Evolutionary conservation across 2,888 invertebrate species (phyloP).

Genomic region (Cheilosia pagana): DNA sequence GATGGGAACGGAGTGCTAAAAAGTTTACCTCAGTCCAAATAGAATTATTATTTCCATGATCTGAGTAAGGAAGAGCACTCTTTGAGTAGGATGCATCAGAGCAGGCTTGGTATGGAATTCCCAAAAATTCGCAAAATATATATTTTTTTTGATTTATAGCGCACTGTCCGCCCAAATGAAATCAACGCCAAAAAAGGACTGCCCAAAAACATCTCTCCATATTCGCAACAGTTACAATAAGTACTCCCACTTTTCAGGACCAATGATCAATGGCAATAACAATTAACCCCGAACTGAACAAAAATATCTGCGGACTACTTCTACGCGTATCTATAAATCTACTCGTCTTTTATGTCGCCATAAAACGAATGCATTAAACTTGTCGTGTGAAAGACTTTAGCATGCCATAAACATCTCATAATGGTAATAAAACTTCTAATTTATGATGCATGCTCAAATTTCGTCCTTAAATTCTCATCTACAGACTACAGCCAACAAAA

Average conservation of each 20-base stretch:
- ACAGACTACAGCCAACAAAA: constrained; percentile 36
- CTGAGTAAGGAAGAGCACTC: no score
- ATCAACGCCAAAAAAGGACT: no score
- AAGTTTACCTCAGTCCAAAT: no score
- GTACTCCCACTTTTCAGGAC: constrained; percentile 3
- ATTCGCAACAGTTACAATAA: not conserved
- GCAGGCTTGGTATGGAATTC: no score
- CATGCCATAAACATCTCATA: constrained; percentile 46
- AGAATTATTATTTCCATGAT: no score
- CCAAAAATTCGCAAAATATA: no score
- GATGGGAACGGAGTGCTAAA: no score
- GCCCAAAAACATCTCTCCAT: not conserved
- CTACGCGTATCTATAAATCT: no score
- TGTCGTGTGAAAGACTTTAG: constrained; percentile 26
- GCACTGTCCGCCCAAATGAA: no score
- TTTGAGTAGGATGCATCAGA: no score
- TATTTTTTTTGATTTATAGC: no score
- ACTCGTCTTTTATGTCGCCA: constrained; percentile 8
- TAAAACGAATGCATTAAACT: constrained; percentile 12
- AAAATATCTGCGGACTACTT: not conserved
- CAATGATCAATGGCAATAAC: not conserved
- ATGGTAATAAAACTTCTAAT: constrained; percentile 46
- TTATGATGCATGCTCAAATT: constrained; percentile 67
- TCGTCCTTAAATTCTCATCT: constrained; percentile 52
- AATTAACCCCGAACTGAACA: constrained; percentile 26